Evolutionary conservation across 2,888 invertebrate species (phyloP).

Genomic region (Cerceris rybyensis): DNA sequence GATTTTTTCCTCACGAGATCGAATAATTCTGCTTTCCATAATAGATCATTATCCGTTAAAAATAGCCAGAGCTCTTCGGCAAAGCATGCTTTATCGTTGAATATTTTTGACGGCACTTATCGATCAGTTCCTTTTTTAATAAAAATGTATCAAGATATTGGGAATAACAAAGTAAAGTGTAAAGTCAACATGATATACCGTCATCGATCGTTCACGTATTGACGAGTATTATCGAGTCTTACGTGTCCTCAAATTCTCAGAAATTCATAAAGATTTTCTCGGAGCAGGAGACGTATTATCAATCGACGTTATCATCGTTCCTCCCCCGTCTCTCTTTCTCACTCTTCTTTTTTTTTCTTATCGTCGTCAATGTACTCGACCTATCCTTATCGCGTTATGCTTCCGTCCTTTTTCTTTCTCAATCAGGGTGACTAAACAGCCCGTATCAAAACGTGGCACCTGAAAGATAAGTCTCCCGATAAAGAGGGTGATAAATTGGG

Average conservation of each 20-base stretch:
- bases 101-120: no score
- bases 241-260: conserved; percentile 11
- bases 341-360: conserved; percentile 9
- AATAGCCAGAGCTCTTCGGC: no score
- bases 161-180: neutral
- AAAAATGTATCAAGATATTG: neutral
- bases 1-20: no score
- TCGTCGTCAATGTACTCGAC: conserved; percentile 34
- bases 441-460: conserved; percentile 49
- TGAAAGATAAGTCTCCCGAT: conserved; percentile 55
- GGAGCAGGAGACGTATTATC: conserved; percentile 41
- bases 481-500: conserved; percentile 43
- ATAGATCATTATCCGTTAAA: no score
- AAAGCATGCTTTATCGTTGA: neutral
- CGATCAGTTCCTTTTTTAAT: neutral
- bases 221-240: conserved; percentile 3
- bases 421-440: conserved; percentile 55
- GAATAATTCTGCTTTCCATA: no score
- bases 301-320: conserved; percentile 20
- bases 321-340: no score
- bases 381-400: conserved; percentile 48
- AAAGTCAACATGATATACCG: neutral
- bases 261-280: conserved; percentile 42
- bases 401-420: conserved; percentile 36
- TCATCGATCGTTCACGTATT: conserved; percentile 1